Evolutionary conservation across 2,113 vertebrate genomes (phyloP).

Genomic region (Bubo blakistoni): DNA sequence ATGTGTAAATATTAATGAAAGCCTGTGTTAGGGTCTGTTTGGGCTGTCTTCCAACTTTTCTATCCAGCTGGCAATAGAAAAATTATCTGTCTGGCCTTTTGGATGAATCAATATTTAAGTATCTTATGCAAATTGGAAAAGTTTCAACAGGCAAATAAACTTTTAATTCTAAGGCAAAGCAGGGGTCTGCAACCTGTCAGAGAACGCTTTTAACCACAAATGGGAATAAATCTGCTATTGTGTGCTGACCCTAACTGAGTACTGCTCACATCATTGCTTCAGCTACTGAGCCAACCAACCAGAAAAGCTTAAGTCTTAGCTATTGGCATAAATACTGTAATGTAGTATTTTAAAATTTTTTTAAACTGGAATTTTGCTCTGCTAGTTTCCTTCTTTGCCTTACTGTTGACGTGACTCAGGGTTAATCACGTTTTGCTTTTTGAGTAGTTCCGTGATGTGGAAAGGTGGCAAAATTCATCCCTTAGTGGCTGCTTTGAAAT

Average conservation of each 20-base stretch:
- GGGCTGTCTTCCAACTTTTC: slow-evolving; percentile 5
- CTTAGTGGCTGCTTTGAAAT: not conserved
- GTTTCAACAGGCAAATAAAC: slow-evolving; percentile 1
- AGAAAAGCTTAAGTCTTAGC: not conserved
- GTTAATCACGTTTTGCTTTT: not conserved
- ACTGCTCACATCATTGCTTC: not conserved
- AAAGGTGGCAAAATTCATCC: not conserved
- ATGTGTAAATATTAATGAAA: not conserved
- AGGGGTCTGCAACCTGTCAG: not conserved
- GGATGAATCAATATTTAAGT: slow-evolving; percentile 11
- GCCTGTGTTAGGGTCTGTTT: not conserved
- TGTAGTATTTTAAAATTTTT: not conserved
- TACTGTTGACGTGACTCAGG: not conserved
- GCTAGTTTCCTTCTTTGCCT: not conserved
- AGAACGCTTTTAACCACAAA: not conserved
- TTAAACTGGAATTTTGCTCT: not conserved
- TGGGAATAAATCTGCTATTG: not conserved
- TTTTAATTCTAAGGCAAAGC: not conserved
- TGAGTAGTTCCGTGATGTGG: not conserved
- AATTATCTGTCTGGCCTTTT: not conserved
- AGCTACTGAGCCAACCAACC: not conserved
- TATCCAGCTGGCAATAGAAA: not conserved
- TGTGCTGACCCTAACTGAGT: not conserved
- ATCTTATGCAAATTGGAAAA: not conserved
- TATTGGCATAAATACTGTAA: not conserved